Evolutionary conservation across 2,797 vertebrate species (phyloP).

Genomic region (Peromyscus melanophrys): DNA sequence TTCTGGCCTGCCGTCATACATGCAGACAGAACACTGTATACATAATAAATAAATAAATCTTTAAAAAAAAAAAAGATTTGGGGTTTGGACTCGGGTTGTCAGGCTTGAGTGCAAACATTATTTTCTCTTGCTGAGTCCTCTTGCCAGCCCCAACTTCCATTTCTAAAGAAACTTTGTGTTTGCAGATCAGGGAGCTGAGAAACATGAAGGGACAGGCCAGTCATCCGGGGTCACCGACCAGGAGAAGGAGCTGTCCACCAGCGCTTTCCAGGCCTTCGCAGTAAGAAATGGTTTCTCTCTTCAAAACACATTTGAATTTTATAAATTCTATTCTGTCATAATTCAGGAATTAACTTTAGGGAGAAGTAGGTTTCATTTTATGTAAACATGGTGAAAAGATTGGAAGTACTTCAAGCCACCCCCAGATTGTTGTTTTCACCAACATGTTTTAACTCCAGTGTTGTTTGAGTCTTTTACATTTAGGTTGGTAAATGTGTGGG

Average conservation of each 20-base stretch:
- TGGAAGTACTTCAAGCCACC: constrained; percentile 26
- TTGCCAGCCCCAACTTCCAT: background rate
- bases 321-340: background rate
- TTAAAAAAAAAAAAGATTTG: too few relatives aligned
- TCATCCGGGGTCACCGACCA: constrained; percentile 95
- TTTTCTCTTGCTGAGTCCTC: background rate
- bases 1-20: too few relatives aligned
- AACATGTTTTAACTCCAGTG: constrained; percentile 36
- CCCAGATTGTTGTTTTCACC: constrained; percentile 46
- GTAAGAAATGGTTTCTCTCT: constrained; percentile 87
- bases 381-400: constrained; percentile 37
- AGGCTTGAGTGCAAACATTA: background rate
- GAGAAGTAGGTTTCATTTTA: constrained; percentile 21
- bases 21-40: too few relatives aligned
- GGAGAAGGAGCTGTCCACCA: constrained; percentile 95
- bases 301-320: background rate
- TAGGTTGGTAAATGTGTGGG: constrained; percentile 32
- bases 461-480: constrained; percentile 53
- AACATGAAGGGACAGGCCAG: constrained; percentile 92
- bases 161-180: constrained; percentile 72
- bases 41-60: too few relatives aligned
- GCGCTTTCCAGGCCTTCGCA: constrained; percentile 94
- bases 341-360: constrained; percentile 28
- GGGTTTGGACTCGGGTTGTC: background rate
- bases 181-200: constrained; percentile 94